These are phyloP conservation scores for Calonectris borealis DNA, from an alignment of 2,113 vertebrate genomes.

Conservation along the genomic window DNA sequence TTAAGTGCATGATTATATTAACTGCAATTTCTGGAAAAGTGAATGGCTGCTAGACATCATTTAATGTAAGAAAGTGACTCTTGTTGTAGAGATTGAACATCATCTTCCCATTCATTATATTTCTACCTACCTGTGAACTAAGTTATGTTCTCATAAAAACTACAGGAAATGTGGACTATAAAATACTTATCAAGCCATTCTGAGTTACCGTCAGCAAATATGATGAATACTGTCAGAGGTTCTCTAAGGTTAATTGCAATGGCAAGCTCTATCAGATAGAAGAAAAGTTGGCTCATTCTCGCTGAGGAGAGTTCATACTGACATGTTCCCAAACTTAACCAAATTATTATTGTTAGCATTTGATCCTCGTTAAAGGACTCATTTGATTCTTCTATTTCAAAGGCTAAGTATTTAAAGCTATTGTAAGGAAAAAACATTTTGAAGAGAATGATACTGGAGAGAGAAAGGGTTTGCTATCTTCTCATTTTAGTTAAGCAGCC, in stretches of 20 bases:
- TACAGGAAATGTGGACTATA: neutral
- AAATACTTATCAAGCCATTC: neutral
- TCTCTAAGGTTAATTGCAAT: neutral
- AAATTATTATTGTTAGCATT: neutral
- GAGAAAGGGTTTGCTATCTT: neutral
- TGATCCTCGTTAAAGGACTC: neutral
- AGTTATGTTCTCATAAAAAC: neutral
- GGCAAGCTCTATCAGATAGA: neutral
- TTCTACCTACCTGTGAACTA: neutral
- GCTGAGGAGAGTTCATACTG: neutral
- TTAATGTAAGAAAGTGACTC: neutral
- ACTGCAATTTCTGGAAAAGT: neutral
- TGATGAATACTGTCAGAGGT: neutral
- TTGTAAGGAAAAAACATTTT: neutral
- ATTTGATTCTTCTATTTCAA: neutral
- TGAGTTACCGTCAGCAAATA: neutral
- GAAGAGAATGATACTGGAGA: neutral
- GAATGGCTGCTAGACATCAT: neutral
- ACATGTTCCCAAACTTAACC: neutral
- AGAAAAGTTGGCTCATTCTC: neutral
- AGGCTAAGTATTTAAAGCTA: slow-evolving; percentile 19
- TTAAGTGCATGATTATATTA: neutral
- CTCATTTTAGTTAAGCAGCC: neutral
- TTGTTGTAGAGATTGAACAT: neutral
- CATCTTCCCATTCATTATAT: neutral